Conservation (phyloP, 1,140 invertebrate genomes). For the Neomicropteryx cornuta region DNA sequence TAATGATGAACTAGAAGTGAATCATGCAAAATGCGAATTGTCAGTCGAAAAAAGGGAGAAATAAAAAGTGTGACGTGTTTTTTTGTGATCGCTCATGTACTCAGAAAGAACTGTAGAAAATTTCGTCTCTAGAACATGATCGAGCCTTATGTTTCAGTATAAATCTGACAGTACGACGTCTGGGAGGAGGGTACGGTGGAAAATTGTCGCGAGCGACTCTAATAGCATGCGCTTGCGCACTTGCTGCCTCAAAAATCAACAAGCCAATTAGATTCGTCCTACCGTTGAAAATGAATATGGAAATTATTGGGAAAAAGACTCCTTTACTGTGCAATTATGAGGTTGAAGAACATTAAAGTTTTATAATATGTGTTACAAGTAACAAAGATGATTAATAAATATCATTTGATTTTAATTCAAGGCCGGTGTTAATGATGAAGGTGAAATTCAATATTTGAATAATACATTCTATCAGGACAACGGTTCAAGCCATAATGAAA, state of each 20-base stretch:
- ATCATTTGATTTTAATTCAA: conserved; percentile 14
- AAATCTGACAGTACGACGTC: conserved; percentile 47
- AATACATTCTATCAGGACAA: conserved; percentile 48
- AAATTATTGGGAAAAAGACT: conserved; percentile 47
- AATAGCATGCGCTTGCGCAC: conserved; percentile 45
- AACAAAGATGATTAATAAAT: background rate
- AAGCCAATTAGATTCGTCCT: conserved; percentile 53
- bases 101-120: too few relatives aligned
- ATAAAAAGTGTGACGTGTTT: too few relatives aligned
- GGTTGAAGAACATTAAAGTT: conserved; percentile 15
- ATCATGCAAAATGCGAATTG: too few relatives aligned
- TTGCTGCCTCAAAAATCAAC: conserved; percentile 48
- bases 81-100: too few relatives aligned
- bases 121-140: too few relatives aligned
- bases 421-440: conserved; percentile 50
- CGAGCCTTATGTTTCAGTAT: conserved; percentile 40
- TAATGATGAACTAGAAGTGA: too few relatives aligned
- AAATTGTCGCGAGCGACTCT: conserved; percentile 47
- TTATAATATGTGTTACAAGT: conserved; percentile 6
- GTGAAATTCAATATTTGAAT: conserved; percentile 54
- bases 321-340: conserved; percentile 39
- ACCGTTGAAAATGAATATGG: conserved; percentile 55
- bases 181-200: conserved; percentile 63
- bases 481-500: conserved; percentile 49
- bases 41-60: too few relatives aligned